phyloP scores from a whole-genome alignment of 2,797 vertebrate species.

The Lindbergichthys nudifrons region DNA sequence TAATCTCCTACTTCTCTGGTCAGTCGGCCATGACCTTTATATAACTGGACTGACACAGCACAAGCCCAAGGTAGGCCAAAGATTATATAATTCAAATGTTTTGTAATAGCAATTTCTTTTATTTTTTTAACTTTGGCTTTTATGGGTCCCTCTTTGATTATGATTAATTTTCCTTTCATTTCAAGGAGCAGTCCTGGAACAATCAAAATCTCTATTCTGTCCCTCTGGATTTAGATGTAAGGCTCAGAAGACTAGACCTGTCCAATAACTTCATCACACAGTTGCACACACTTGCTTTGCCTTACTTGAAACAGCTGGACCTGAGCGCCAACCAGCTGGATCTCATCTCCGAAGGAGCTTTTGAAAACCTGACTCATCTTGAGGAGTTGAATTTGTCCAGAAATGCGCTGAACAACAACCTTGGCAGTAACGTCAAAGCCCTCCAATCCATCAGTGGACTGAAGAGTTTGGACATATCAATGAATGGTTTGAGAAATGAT shows the following conservation, averaged over 20 bases:
- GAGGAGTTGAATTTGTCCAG: constrained; percentile 81
- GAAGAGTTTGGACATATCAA: constrained; percentile 84
- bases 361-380: constrained; percentile 80
- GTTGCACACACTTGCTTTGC: constrained; percentile 74
- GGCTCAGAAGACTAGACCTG: constrained; percentile 81
- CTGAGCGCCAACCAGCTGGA: constrained; percentile 85
- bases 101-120: background rate
- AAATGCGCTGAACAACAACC: constrained; percentile 79
- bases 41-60: constrained; percentile 37
- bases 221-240: constrained; percentile 77
- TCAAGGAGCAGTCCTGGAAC: constrained; percentile 80
- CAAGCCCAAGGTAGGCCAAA: constrained; percentile 70
- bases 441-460: constrained; percentile 73
- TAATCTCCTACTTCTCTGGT: constrained; percentile 71
- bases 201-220: constrained; percentile 77
- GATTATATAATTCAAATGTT: constrained; percentile 2
- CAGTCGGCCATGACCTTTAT: constrained; percentile 50
- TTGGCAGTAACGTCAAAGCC: constrained; percentile 75
- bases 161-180: constrained; percentile 62
- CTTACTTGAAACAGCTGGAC: constrained; percentile 82
- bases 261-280: constrained; percentile 88
- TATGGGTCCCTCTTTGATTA: constrained; percentile 36
- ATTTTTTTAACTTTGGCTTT: constrained; percentile 26
- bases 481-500: constrained; percentile 80
- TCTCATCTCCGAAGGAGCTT: constrained; percentile 76